phyloP scores from a whole-genome alignment of 2,888 invertebrate species.

The Stenchaetothrips biformis region DNA sequence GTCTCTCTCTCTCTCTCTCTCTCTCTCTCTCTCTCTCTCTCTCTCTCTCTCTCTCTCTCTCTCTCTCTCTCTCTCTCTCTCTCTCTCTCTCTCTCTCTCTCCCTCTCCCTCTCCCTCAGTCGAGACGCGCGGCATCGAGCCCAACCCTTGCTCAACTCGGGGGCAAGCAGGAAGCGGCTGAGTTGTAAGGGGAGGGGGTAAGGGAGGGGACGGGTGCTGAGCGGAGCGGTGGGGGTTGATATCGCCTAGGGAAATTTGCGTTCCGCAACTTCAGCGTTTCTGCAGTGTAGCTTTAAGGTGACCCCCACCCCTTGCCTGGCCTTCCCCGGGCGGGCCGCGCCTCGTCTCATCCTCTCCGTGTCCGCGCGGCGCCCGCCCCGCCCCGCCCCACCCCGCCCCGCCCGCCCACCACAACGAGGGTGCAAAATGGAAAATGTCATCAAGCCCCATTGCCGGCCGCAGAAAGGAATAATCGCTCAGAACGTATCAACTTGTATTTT shows the following conservation, averaged over 20 bases:
- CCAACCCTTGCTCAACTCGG: neutral
- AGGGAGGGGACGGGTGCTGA: neutral
- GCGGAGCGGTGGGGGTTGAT: neutral
- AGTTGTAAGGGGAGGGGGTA: neutral
- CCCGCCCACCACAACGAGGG: neutral
- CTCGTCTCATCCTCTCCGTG: neutral
- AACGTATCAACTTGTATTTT: neutral
- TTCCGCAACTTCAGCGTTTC: constrained; percentile 20
- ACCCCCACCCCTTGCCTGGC: neutral
- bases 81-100: neutral
- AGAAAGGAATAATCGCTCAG: neutral
- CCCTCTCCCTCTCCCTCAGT: neutral
- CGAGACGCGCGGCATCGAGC: neutral
- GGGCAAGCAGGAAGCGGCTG: neutral
- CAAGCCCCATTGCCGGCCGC: neutral
- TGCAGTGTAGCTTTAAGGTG: constrained; percentile 18
- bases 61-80: neutral
- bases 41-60: neutral
- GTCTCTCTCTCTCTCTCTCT: neutral
- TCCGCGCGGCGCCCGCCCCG: neutral
- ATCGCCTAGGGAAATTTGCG: constrained; percentile 24
- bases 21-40: neutral
- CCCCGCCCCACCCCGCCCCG: neutral
- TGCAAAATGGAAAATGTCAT: neutral
- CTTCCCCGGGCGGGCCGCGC: neutral